Percentiles rank a stretch among this genome's conserved stretches.
These are phyloP conservation scores for Orchesella flavescens DNA, from an alignment of 2,888 invertebrate species.

Conservation along the genomic window DNA sequence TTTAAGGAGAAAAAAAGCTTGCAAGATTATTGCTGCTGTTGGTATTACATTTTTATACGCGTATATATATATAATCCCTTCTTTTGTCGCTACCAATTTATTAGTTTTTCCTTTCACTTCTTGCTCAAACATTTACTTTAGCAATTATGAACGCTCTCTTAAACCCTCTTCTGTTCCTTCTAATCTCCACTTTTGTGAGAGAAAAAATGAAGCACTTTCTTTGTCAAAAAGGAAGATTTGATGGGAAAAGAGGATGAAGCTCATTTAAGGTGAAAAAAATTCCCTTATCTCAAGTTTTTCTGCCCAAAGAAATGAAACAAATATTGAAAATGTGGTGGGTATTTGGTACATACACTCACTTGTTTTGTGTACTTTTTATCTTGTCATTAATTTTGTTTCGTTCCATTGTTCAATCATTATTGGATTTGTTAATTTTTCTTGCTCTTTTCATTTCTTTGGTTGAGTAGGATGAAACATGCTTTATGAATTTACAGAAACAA, in stretches of 20 bases:
- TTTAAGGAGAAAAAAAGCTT: neutral
- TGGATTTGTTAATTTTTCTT: constrained; percentile 18
- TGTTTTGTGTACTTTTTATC: neutral
- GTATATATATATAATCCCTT: constrained; percentile 28
- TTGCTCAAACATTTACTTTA: constrained; percentile 60
- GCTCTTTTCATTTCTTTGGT: neutral
- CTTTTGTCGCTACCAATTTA: constrained; percentile 44
- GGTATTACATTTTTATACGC: neutral
- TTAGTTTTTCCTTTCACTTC: constrained; percentile 46
- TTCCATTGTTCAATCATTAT: constrained; percentile 6
- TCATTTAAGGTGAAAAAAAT: neutral
- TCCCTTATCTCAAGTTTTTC: neutral
- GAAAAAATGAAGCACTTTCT: constrained; percentile 19
- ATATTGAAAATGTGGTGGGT: neutral
- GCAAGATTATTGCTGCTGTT: constrained; percentile 6
- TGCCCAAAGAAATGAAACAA: too few species aligned
- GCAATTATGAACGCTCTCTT: constrained; percentile 47
- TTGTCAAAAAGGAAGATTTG: constrained; percentile 30
- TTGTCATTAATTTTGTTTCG: constrained; percentile 7
- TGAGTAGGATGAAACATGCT: neutral
- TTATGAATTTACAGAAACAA: neutral
- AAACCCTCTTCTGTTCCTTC: neutral
- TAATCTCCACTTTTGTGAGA: neutral
- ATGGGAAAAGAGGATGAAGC: neutral
- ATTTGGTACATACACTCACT: neutral